These are phyloP conservation scores for Siniperca chuatsi DNA, from an alignment of 2,113 vertebrate genomes.

Conservation along the genomic window DNA sequence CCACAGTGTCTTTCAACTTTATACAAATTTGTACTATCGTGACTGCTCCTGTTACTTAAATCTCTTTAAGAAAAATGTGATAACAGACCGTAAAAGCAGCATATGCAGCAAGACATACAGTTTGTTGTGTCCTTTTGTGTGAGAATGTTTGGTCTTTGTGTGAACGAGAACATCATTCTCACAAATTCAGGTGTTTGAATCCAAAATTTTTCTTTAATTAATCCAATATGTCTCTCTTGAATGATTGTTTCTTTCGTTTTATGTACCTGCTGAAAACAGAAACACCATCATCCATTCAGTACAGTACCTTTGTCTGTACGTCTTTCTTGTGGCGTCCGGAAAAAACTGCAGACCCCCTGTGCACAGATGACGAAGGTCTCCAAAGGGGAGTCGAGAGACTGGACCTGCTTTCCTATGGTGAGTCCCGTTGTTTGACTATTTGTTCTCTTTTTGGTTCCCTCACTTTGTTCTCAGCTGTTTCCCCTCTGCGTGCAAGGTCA, in stretches of 20 bases:
- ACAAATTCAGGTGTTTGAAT: not conserved
- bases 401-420: slow-evolving; percentile 50
- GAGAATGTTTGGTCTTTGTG: not conserved
- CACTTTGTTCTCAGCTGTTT: slow-evolving; percentile 30
- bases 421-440: slow-evolving; percentile 56
- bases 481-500: slow-evolving; percentile 42
- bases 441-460: slow-evolving; percentile 29
- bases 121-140: not conserved
- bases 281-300: not conserved
- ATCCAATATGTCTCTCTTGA: not conserved
- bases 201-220: not conserved
- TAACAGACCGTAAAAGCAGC: not conserved
- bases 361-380: slow-evolving; percentile 69
- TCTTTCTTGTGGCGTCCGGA: slow-evolving; percentile 43
- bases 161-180: not conserved
- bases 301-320: slow-evolving; percentile 46
- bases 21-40: not conserved
- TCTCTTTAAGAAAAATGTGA: not conserved
- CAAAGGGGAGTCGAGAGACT: slow-evolving; percentile 45
- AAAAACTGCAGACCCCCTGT: slow-evolving; percentile 67
- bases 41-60: not conserved
- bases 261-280: not conserved
- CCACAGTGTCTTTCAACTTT: not conserved
- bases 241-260: not conserved
- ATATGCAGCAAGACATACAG: not conserved